Evolutionary conservation across 1,140 invertebrate species (phyloP), one percentile per base, ranked within the genome.

Genomic region (Atta colombica): DNA sequence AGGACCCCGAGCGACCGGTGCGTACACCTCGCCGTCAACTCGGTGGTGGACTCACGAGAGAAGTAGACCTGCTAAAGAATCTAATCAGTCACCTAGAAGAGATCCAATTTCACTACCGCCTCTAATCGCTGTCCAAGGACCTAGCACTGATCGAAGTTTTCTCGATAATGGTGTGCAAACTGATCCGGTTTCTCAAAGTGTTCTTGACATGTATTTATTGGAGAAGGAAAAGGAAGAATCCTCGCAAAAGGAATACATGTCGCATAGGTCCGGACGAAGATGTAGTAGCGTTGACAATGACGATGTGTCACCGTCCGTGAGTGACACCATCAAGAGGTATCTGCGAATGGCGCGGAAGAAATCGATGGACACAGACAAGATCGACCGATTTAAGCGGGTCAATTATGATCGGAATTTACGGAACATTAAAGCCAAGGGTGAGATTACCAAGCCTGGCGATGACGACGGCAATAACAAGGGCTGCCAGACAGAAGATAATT

Each of bases 361-460:
- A 89, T 98, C 97, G 71, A 96, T 97, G 0, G 97, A 98, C 88
- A 96, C 97, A 3, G 97, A 98, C 72, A 97, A 98, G 92, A 96
- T 96, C 3, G 98, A 98, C 91, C 96, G 97, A 21, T 98, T 98
- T 90, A 98, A 98, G 92, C 96, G 98, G 0, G 98, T 98, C 1
- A 98, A 98, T 91, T 98, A 98, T 91, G 98, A 98, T 91, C 96
- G 97, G 53, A 98, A 98, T 91, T 95, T 98, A 51, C 94, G 98
- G 1, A 98, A 98, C 85, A 98, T 98, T 31, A 98, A 98, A 91
- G 96, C 97, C 0, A 98, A 98, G 89, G 96, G 97, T 1, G 97
- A 97, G 93, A 97, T 97, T 1, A 97, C 97, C 3, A 97, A 97
- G 53, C 96, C 97, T 1, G 97, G 97, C 28, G 97, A 98, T 77